Evolutionary conservation across 2,113 vertebrate genomes (phyloP).

Genomic region (Dipodomys stephensi): DNA sequence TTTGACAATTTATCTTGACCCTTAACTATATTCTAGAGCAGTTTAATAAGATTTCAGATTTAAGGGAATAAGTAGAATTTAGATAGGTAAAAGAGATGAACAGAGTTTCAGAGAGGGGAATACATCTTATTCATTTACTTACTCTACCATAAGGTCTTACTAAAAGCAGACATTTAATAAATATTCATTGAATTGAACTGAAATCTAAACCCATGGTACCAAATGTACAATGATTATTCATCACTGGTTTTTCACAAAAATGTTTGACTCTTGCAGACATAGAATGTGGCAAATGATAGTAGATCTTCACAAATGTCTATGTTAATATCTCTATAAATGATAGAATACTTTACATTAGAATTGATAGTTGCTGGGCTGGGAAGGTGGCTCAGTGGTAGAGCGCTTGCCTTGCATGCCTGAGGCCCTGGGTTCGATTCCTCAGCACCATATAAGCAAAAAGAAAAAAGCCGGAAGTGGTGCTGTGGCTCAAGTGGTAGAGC

Average conservation of each 20-base stretch:
- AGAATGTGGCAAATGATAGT: slow-evolving; percentile 39
- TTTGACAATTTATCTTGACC: neutral
- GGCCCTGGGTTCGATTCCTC: no score
- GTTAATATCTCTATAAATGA: slow-evolving; percentile 52
- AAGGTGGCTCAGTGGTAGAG: no score
- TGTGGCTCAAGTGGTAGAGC: no score
- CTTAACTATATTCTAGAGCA: neutral
- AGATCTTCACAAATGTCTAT: slow-evolving; percentile 5
- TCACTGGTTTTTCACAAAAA: slow-evolving; percentile 49
- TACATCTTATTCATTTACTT: neutral
- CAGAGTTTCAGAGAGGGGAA: neutral
- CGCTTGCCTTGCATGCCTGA: no score
- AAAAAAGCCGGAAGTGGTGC: no score
- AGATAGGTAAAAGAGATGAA: slow-evolving; percentile 24
- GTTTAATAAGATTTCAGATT: neutral
- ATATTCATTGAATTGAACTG: slow-evolving; percentile 10
- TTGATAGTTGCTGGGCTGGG: neutral
- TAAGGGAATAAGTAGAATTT: neutral
- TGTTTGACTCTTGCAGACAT: slow-evolving; percentile 37
- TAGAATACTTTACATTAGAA: neutral
- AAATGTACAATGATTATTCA: neutral
- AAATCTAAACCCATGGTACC: neutral
- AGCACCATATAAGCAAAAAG: no score
- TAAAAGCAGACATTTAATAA: slow-evolving; percentile 17
- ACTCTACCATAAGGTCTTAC: neutral